Evolutionary conservation across 2,113 vertebrate genomes (phyloP).

Genomic region (Sebastes schlegelii): DNA sequence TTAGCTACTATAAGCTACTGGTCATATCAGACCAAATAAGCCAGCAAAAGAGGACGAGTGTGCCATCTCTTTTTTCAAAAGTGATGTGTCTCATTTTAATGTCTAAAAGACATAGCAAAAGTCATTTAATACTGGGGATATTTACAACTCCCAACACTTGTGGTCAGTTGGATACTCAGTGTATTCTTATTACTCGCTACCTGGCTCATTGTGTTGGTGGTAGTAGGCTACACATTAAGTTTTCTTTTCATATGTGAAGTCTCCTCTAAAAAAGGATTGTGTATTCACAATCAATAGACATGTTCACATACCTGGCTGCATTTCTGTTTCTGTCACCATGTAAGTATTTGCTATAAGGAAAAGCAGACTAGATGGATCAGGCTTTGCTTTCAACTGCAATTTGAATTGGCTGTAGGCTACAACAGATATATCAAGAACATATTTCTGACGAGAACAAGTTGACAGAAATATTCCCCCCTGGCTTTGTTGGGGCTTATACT

Average conservation of each 20-base stretch:
- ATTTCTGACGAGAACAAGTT: conserved; percentile 45
- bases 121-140: not conserved
- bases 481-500: conserved; percentile 51
- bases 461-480: conserved; percentile 63
- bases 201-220: not conserved
- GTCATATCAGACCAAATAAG: not conserved
- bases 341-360: not conserved
- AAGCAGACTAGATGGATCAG: not conserved
- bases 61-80: not conserved
- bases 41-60: not conserved
- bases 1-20: not conserved
- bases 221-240: not conserved
- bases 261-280: not conserved
- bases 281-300: not conserved
- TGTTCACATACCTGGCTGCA: not conserved
- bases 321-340: conserved; percentile 4
- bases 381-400: conserved; percentile 26
- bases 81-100: not conserved
- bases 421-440: conserved; percentile 43
- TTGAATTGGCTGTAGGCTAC: conserved; percentile 18
- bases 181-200: not conserved
- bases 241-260: not conserved
- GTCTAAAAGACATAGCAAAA: not conserved
- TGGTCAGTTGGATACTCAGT: not conserved
- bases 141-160: not conserved